phyloP scores from a whole-genome alignment of 2,113 vertebrate species.

The Hyperopisus bebe region DNA sequence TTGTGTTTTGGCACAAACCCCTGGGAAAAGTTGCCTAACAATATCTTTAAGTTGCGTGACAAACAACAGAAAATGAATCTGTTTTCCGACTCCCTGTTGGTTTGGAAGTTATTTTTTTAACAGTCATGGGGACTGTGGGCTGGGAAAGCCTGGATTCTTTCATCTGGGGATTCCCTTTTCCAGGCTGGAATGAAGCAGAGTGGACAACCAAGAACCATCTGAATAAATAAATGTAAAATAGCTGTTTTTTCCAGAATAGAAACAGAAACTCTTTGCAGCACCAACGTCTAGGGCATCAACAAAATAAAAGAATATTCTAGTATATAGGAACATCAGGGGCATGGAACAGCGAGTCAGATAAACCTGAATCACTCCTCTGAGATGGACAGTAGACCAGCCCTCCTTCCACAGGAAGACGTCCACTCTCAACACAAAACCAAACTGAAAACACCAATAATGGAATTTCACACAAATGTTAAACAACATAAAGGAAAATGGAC shows the following conservation, averaged over 20 bases:
- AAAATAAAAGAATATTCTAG: not conserved
- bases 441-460: not conserved
- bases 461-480: not conserved
- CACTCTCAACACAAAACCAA: not conserved
- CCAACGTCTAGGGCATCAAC: not conserved
- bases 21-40: not conserved
- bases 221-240: not conserved
- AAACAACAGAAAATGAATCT: not conserved
- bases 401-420: not conserved
- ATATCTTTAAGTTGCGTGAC: not conserved
- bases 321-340: not conserved
- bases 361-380: not conserved
- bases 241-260: not conserved
- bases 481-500: not conserved
- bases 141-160: not conserved
- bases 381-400: not conserved
- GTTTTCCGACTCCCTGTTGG: not conserved
- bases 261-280: not conserved
- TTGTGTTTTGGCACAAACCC: not conserved
- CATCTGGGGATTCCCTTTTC: slow-evolving; percentile 7
- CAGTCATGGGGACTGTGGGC: not conserved
- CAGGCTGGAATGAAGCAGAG: not conserved
- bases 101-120: not conserved
- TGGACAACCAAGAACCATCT: not conserved
- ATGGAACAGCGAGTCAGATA: not conserved